Evolutionary conservation across 2,113 vertebrate genomes (phyloP), one percentile per base, ranked within the genome.

Genomic region (Vulpes vulpes): DNA sequence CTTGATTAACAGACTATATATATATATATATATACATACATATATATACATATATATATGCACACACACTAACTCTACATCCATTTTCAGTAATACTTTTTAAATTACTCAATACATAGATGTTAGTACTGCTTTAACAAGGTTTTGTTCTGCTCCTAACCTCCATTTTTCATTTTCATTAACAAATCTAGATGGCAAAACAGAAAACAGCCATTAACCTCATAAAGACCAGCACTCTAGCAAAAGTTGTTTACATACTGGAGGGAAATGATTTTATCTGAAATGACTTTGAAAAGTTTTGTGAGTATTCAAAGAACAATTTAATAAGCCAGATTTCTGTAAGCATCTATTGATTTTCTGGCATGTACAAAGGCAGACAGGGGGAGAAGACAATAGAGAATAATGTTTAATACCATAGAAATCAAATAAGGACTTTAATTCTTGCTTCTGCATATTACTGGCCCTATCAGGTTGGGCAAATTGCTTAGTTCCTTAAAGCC

Each of bases 261-360:
- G 17, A 92, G n/a, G 19, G 23, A 23, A 97, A 89, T 82, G 14
- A 83, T n/a, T 71, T 86, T 38, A 64, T 86, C 35, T 80, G 59
- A 85, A 93, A 88, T 51, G 19, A 60, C 53, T 93, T 85, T 81
- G 23, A 69, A 92, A 95, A 84, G 9, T 69, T 80, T 96, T 55
- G 32, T 11, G 96, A 76, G 10, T 89, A 92, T 67, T 87, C 22
- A 60, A n/a, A 85, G 67, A 90, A 95, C 43, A 65, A 93, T 78
- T 25, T 83, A 74, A 69, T 67, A 12, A 88, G 60, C 7, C 10
- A 91, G 23, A 30, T 19, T 87, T 60, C 57, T 51, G 1, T 51
- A 82, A 91, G 17, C 35, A 93, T 23, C 15, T 88, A 91, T n/a
- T 59, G 35, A 79, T 78, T 94, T 65, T 65, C 38, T 73, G 49